Conservation (phyloP, 2,797 vertebrate genomes). For the Triplophysa bombifrons region DNA sequence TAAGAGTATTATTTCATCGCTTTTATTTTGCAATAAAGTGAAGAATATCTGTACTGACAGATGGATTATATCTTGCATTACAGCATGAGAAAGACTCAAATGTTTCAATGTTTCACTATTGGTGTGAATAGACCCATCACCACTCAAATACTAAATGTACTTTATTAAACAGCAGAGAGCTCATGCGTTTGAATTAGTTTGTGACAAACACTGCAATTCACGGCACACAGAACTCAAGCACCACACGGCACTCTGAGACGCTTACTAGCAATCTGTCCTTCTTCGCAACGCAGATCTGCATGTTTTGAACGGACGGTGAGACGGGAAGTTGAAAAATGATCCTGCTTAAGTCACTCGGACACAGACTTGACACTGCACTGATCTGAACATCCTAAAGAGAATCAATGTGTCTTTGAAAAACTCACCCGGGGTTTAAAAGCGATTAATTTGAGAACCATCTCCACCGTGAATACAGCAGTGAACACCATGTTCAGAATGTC, state of each 20-base stretch:
- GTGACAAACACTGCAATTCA: not conserved
- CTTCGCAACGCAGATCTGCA: slow-evolving; percentile 76
- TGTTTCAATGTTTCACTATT: too few relatives aligned
- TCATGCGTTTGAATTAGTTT: not conserved
- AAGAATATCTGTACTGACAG: too few relatives aligned
- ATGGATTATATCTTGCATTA: too few relatives aligned
- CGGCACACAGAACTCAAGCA: slow-evolving; percentile 56
- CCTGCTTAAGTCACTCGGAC: too few relatives aligned
- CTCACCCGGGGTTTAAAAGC: slow-evolving; percentile 99
- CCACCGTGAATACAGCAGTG: slow-evolving; percentile 96
- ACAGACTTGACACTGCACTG: not conserved
- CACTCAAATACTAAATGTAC: not conserved
- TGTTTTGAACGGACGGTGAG: slow-evolving; percentile 25
- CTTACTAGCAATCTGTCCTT: slow-evolving; percentile 82
- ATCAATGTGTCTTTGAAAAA: slow-evolving; percentile 28
- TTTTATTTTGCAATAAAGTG: too few relatives aligned
- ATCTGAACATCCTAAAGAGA: not conserved
- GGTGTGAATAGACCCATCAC: not conserved
- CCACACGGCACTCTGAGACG: slow-evolving; percentile 57
- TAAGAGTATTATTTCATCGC: too few relatives aligned
- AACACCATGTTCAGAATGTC: slow-evolving; percentile 99
- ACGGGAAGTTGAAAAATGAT: slow-evolving; percentile 1
- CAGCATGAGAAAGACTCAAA: too few relatives aligned
- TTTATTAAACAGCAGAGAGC: not conserved
- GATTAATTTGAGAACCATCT: slow-evolving; percentile 98